A percentile compares a stretch with the other conserved stretches of the same genome.
Evolutionary conservation across 2,888 invertebrate species (phyloP).

Genomic region (Eumerus sabulonum): DNA sequence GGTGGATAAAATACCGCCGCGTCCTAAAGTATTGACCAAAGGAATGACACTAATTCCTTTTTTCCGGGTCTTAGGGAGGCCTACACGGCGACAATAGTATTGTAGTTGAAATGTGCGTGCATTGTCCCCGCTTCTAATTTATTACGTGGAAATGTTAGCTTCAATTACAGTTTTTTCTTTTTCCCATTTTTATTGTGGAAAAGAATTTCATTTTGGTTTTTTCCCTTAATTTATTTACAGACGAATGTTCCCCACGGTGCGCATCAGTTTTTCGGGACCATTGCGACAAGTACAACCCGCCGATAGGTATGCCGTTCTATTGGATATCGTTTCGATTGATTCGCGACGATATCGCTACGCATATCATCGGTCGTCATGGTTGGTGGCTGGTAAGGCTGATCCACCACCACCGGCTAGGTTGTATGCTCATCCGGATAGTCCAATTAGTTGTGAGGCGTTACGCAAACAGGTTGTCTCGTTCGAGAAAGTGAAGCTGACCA

Average conservation of each 20-base stretch:
- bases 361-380: conserved; percentile 98
- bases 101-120: conserved; percentile 61
- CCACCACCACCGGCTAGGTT: conserved; percentile 95
- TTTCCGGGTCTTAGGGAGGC: neutral
- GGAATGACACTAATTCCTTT: conserved; percentile 62
- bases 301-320: conserved; percentile 93
- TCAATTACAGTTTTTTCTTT: conserved; percentile 43
- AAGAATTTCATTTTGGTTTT: conserved; percentile 7
- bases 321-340: conserved; percentile 98
- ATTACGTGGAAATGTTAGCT: conserved; percentile 60
- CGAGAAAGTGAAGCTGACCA: conserved; percentile 98
- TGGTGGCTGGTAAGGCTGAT: conserved; percentile 98
- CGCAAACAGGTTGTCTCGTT: conserved; percentile 98
- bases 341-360: conserved; percentile 98
- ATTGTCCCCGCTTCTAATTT: conserved; percentile 60
- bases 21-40: conserved; percentile 45
- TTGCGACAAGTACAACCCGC: conserved; percentile 84
- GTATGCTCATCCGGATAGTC: conserved; percentile 98
- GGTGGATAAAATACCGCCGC: conserved; percentile 65
- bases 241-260: conserved; percentile 98
- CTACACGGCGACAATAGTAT: conserved; percentile 4
- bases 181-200: conserved; percentile 19
- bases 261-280: conserved; percentile 92
- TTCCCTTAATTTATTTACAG: conserved; percentile 80
- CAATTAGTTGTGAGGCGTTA: conserved; percentile 96